phyloP scores from a whole-genome alignment of 2,113 vertebrate genomes.

The Periophthalmus modestus region DNA sequence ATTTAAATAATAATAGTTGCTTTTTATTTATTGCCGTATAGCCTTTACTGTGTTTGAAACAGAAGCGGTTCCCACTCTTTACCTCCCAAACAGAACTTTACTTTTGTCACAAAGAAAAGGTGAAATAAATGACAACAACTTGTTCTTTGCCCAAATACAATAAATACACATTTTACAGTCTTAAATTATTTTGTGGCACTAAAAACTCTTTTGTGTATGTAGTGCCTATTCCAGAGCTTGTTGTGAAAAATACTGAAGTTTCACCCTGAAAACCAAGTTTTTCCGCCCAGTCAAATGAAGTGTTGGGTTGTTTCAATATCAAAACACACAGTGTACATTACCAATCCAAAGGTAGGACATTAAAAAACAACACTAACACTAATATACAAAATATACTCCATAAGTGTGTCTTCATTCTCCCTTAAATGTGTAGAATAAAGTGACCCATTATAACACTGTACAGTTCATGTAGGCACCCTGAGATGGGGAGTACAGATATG shows the following conservation, averaged over 20 bases:
- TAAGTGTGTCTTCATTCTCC: slow-evolving; percentile 53
- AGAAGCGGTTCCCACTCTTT: neutral
- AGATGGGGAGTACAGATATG: slow-evolving; percentile 65
- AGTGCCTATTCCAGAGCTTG: neutral
- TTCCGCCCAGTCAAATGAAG: neutral
- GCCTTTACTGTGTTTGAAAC: neutral
- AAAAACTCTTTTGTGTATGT: neutral
- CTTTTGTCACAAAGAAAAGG: neutral
- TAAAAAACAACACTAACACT: slow-evolving; percentile 61
- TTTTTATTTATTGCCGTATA: too few species aligned
- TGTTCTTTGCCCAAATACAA: neutral
- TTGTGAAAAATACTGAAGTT: neutral
- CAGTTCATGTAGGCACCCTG: slow-evolving; percentile 66
- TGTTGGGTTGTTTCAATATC: slow-evolving; percentile 24
- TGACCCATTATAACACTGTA: slow-evolving; percentile 36
- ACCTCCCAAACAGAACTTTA: neutral
- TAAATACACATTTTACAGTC: neutral
- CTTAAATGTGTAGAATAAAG: slow-evolving; percentile 14
- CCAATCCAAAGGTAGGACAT: slow-evolving; percentile 57
- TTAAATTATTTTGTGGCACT: neutral
- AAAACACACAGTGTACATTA: slow-evolving; percentile 49
- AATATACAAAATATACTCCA: slow-evolving; percentile 59
- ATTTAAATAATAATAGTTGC: too few species aligned
- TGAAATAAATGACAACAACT: neutral
- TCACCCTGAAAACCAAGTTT: neutral